phyloP scores from a whole-genome alignment of 1,140 invertebrate species.

The Helicoverpa armigera region DNA sequence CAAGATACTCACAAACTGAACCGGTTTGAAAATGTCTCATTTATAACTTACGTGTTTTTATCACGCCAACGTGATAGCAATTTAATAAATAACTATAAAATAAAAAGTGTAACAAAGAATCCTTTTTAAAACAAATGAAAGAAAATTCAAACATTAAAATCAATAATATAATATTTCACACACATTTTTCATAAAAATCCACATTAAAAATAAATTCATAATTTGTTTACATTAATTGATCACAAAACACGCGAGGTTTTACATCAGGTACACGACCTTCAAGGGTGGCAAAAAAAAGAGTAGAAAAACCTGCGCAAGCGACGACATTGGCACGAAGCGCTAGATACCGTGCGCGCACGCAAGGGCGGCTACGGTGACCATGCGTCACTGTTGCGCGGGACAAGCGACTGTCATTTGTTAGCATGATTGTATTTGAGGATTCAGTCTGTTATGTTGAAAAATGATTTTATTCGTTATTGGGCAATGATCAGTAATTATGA shows the following conservation, averaged over 20 bases:
- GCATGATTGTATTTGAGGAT: background rate
- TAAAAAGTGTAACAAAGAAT: background rate
- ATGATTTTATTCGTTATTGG: too few relatives aligned
- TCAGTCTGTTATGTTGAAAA: background rate
- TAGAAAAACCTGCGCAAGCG: conserved; percentile 60
- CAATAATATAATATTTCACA: background rate
- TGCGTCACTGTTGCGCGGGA: conserved; percentile 43
- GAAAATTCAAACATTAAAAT: background rate
- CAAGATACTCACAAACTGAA: conserved; percentile 20
- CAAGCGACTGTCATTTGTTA: conserved; percentile 8
- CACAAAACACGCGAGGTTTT: conserved; percentile 74
- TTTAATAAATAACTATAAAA: background rate
- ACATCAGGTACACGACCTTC: conserved; percentile 78
- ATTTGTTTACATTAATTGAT: conserved; percentile 64
- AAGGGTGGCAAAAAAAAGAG: conserved; percentile 73
- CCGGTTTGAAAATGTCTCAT: conserved; percentile 20
- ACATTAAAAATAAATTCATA: conserved; percentile 7
- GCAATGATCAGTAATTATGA: too few relatives aligned
- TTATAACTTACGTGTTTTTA: conserved; percentile 4
- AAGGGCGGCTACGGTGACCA: conserved; percentile 67
- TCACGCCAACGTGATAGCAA: background rate
- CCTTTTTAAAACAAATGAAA: background rate
- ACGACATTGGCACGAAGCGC: conserved; percentile 80
- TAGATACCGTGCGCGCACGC: conserved; percentile 73
- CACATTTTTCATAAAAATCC: background rate